Base-by-base conservation (phyloP, 1,140 invertebrate species). In the Chelonus insularis region DNA sequence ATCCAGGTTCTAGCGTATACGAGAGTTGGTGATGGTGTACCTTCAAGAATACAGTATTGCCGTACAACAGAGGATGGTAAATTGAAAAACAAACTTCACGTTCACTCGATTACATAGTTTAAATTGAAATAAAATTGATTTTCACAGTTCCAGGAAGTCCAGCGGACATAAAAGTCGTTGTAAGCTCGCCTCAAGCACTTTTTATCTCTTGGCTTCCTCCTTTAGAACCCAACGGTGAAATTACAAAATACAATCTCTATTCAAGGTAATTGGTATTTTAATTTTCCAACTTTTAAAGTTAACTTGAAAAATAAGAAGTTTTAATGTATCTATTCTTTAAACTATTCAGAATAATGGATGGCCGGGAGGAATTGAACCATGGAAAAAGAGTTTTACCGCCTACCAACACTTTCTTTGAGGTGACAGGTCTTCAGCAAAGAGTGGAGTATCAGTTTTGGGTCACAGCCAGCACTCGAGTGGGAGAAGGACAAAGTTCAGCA, bases 391-490 rank as follows among this genome's bases (percentile, higher is more conserved):
- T 82, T 14, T 74, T 90, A 41, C 83, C 84, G 1, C 84, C 85
- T 7, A 84, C 86, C 47, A 86, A 87, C 59, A 85, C 84, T 0
- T 84, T 80, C 52, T 89, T 86, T 65, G 88, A 91, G 70, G 84
- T 86, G 1, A 88, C 87, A 57, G 84, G 85, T 41, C 78, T 94
- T 8, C 86, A 90, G 64, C 89, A 91, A 2, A 86, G 91, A 34
- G 89, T 90, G 3, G 87, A 88, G 62, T 94, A 94, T 73, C 87
- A 92, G 72, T 91, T 91, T 71, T 92, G 90, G 90, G 88, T 92
- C 6, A 90, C 89, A 1, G 90, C 89, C 7, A 88, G 87, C 9
- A 92, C 90, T 0, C 79, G 87, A 20, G 85, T 90, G 37, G 91
- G 90, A 0, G 90, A 92, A 72, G 90, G 90, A 0, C 87, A 88